phyloP scores from a whole-genome alignment of 2,113 vertebrate species.

The Dendropsophus ebraccatus region DNA sequence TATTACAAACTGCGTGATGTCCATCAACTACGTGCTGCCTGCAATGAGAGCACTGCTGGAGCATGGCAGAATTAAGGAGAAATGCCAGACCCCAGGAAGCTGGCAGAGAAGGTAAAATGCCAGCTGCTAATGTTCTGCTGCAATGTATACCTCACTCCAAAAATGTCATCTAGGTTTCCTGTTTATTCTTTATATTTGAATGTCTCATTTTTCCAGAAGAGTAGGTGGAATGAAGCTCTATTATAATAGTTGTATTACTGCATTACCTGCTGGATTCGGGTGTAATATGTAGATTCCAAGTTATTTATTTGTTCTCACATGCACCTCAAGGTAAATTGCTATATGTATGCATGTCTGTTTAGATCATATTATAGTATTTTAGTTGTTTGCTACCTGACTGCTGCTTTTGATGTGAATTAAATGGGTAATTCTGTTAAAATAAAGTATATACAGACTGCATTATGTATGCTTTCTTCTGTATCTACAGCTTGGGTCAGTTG shows the following conservation, averaged over 20 bases:
- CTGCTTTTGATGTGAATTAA: too few species aligned
- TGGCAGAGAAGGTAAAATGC: not conserved
- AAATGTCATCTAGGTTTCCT: not conserved
- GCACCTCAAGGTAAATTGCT: not conserved
- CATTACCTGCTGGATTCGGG: not conserved
- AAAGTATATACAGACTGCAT: too few species aligned
- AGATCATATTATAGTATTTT: not conserved
- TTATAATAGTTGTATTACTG: not conserved
- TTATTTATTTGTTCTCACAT: not conserved
- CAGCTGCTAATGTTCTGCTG: conserved; percentile 14
- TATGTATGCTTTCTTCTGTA: too few species aligned
- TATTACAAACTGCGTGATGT: not conserved
- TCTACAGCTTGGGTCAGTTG: too few species aligned
- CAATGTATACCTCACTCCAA: not conserved
- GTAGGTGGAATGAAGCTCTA: not conserved
- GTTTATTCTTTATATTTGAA: not conserved
- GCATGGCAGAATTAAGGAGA: not conserved
- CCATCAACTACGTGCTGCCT: not conserved
- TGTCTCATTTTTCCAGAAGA: not conserved
- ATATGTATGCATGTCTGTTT: not conserved
- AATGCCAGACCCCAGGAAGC: conserved; percentile 13
- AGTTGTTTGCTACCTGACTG: not conserved
- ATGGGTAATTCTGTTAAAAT: too few species aligned
- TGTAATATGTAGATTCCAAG: not conserved
- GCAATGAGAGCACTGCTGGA: conserved; percentile 10